Percentiles rank a stretch among this genome's conserved stretches.
These are phyloP conservation scores for Galbula dea DNA, from an alignment of 2,113 vertebrate genomes.

Conservation along the genomic window DNA sequence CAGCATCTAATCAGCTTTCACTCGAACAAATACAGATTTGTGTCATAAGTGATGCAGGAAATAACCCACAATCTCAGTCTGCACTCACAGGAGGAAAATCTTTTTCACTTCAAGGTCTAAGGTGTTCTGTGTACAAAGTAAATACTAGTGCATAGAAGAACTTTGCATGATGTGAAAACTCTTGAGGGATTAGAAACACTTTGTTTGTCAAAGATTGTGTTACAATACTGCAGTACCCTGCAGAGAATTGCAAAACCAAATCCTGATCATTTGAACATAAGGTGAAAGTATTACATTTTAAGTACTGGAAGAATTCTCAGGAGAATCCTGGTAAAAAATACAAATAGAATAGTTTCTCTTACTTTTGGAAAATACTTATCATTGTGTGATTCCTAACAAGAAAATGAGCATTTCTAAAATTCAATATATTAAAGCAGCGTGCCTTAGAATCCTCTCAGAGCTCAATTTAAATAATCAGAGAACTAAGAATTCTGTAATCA, in stretches of 20 bases:
- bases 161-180: background rate
- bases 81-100: background rate
- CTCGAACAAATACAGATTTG: background rate
- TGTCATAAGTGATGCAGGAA: background rate
- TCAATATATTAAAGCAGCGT: background rate
- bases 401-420: background rate
- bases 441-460: background rate
- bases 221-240: background rate
- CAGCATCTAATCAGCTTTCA: slow-evolving; percentile 11
- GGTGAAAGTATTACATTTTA: background rate
- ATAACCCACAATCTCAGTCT: background rate
- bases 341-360: background rate
- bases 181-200: background rate
- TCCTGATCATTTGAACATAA: background rate
- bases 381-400: background rate
- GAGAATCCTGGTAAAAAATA: background rate
- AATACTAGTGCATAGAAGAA: background rate
- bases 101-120: background rate
- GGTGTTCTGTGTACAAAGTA: background rate
- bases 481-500: slow-evolving; percentile 1
- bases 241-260: background rate
- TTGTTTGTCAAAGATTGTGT: background rate
- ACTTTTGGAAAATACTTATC: background rate
- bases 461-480: background rate
- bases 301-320: background rate